Evolutionary conservation across 2,797 vertebrate species (phyloP).

Genomic region (Phataginus tetradactyla): DNA sequence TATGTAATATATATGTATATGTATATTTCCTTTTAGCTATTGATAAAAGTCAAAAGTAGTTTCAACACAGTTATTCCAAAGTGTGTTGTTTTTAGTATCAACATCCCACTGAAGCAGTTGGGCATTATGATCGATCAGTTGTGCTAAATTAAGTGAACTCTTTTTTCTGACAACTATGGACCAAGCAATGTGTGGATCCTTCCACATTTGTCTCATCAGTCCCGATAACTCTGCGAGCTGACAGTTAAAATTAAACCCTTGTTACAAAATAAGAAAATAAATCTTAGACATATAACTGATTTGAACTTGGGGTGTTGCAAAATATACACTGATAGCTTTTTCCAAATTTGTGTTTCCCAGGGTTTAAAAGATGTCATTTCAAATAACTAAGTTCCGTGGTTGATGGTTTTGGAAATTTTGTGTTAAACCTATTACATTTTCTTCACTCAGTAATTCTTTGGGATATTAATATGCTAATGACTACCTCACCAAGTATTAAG

Average conservation of each 20-base stretch:
- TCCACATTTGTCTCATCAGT: not conserved
- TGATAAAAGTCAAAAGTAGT: not conserved
- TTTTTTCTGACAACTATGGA: not conserved
- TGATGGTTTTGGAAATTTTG: not conserved
- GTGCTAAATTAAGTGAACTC: not conserved
- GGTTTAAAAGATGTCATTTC: not conserved
- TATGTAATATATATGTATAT: not conserved
- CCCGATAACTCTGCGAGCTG: not conserved
- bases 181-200: not conserved
- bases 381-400: not conserved
- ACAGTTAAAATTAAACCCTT: not conserved
- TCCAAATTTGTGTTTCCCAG: not conserved
- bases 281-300: not conserved
- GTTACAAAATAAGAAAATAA: not conserved
- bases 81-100: not conserved
- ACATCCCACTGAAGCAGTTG: not conserved
- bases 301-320: not conserved
- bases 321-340: not conserved
- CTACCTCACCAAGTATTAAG: not conserved
- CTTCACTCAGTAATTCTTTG: not conserved
- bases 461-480: not conserved
- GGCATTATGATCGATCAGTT: not conserved
- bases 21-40: not conserved
- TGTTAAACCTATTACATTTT: not conserved
- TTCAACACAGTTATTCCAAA: not conserved